Evolutionary conservation across 2,888 invertebrate species (phyloP).

Genomic region (Calameuta idolon): DNA sequence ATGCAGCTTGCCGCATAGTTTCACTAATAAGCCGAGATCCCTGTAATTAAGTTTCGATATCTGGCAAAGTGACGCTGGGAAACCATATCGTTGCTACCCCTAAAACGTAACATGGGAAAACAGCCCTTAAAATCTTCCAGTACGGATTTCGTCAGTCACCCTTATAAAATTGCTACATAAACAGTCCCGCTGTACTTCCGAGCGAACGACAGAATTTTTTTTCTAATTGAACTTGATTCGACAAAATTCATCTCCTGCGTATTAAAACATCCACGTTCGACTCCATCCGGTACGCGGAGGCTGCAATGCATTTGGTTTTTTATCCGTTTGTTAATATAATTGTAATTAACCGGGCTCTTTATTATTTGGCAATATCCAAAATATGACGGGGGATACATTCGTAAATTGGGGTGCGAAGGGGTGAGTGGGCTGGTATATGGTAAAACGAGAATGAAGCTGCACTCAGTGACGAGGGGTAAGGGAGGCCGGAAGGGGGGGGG

Average conservation of each 20-base stretch:
- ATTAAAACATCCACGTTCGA: background rate
- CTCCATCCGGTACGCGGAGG: background rate
- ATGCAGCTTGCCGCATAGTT: slow-evolving; percentile 19
- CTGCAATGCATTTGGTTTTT: background rate
- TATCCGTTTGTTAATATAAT: slow-evolving; percentile 36
- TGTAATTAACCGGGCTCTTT: slow-evolving; percentile 43
- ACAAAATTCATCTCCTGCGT: background rate
- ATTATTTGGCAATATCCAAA: slow-evolving; percentile 41
- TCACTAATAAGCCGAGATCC: slow-evolving; percentile 26
- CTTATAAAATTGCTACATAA: background rate
- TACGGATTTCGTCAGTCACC: background rate
- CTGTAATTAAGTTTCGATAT: slow-evolving; percentile 25
- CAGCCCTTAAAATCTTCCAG: background rate
- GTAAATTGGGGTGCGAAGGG: background rate
- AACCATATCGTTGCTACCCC: background rate
- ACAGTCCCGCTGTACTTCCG: background rate
- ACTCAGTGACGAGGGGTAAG: slow-evolving; percentile 10
- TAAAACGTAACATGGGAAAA: background rate
- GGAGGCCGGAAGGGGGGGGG: slow-evolving; percentile 15
- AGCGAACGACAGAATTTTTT: background rate
- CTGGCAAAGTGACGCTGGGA: slow-evolving; percentile 6
- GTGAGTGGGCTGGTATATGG: background rate
- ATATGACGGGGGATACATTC: background rate
- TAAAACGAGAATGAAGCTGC: background rate
- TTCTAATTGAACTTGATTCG: background rate